Base-by-base conservation (phyloP, 2,888 invertebrate genomes). In the Sycophila texana region DNA sequence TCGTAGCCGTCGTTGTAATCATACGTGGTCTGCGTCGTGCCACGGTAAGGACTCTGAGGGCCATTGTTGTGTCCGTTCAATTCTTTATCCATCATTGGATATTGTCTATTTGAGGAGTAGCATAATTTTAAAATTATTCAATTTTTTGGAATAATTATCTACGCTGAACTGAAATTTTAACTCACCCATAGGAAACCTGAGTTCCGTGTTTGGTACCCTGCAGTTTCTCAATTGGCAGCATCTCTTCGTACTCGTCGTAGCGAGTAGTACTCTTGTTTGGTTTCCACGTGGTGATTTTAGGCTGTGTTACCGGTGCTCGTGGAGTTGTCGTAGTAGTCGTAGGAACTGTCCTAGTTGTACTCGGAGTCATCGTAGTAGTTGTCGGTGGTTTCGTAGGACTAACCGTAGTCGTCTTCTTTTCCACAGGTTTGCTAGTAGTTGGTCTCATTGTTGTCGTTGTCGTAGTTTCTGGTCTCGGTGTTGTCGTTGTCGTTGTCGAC, bases 211-310 rank as follows among this genome's bases (percentile, higher is more conserved):
- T 66, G 14, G 81, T 80, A 3, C 81, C 73, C 20, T 87, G 87
- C 1, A 88, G 77, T 49, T 86, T 87, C 57, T 89, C 89, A 66
- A 88, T 88, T 0, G 87, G 86, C 14, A 86, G 61, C 22, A 84
- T 82, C 0, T 81, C 84, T 51, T 85, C 85, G 70, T 84, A 83
- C 16, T 83, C 83, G 0, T 85, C 82, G 71, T 77, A 61, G 55
- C 81, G 74, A 57, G 51, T 70, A 30, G 85, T 39, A 0, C 49
- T 22, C 57, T 78, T 83, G 4, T 84, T 26, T 12, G 89, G 88
- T 22, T 89, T 89, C 86, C 86, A 86, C 0, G 88, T 91, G 0
- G 92, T 92, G 2, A 91, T 88, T 60, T 83, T 82, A 4, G 80
- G 82, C 2, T 87, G 89, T 1, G 88, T 80, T 0, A 84, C 80